These are phyloP conservation scores for Tyrannus savana DNA, from an alignment of 2,113 vertebrate species.

Conservation along the genomic window DNA sequence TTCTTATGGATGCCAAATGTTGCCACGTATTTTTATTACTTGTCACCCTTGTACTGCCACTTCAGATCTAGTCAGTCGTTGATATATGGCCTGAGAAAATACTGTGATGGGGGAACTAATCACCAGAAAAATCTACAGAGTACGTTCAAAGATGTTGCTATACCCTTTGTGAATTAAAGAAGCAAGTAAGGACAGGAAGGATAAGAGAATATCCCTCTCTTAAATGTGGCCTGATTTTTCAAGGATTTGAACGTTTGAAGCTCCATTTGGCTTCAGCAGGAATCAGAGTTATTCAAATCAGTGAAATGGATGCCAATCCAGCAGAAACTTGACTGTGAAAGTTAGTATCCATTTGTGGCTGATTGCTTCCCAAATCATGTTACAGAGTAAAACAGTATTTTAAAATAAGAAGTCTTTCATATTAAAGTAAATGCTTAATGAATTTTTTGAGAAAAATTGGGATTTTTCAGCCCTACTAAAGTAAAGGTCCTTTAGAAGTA, in stretches of 20 bases:
- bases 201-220: background rate
- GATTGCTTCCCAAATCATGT: background rate
- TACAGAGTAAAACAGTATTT: conserved; percentile 12
- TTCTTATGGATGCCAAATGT: background rate
- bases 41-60: background rate
- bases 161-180: background rate
- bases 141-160: background rate
- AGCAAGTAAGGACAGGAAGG: background rate
- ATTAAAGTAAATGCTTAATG: background rate
- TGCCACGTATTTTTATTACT: background rate
- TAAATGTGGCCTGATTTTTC: background rate
- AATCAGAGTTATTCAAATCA: background rate
- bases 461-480: background rate
- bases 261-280: background rate
- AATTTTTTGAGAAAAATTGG: background rate
- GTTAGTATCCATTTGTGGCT: background rate
- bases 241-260: background rate
- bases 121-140: background rate
- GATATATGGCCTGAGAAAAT: background rate
- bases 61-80: background rate
- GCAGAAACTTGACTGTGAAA: background rate
- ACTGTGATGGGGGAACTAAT: background rate
- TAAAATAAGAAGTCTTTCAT: background rate
- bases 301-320: conserved; percentile 12
- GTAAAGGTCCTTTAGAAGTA: background rate